Evolutionary conservation across 92 coral and sea anemone genomes (phyloP), one percentile per base, ranked within the genome.

Genomic region (Epizoanthus illoricatus): DNA sequence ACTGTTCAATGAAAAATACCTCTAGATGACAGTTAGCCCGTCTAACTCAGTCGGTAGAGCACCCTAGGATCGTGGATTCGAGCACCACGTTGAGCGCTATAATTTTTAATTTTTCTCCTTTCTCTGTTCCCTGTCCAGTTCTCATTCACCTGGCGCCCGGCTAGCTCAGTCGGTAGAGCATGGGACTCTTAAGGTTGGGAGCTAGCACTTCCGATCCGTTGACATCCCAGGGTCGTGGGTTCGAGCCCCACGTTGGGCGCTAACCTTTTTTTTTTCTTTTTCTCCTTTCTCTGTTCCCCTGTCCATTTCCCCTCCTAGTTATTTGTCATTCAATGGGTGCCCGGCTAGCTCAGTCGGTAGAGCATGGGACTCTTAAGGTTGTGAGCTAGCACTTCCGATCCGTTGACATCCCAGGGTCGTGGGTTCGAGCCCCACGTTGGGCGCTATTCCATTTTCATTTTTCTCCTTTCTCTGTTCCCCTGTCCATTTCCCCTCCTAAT

Each of bases 391-490:
- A 28, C 36, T 28, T 28, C 36, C 36, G 36, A 28, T 28, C 1
- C 52, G 7, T 45, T 45, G 52, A 45, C 1, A 90, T 90, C 94
- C 88, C 91, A 90, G 96, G 92, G 91, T 89, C 96, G 87, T 89
- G 93, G 96, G 96, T 92, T 92, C 92, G 91, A 93, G 93, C 94
- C 98, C 91, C 98, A 93, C 93, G 92, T 93, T 91, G 98, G 98
- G 98, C 93, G 89, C 71, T 8, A 49, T 40, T 43, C 33, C 1
- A 0, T 28, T 28, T 28, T 1, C 33, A 28, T 28, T 28, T 28
- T 28, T 28, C 33, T 28, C 33, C 33, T 28, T 28, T 28, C 33
- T 28, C 33, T 28, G 33, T 28, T 28, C 33, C 33, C 0, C 33
- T 28, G 33, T 28, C 33, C 33, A 28, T 28, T 28, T 28, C 33